phyloP scores from a whole-genome alignment of 2,888 invertebrate species.

The Watsonalla binaria region DNA sequence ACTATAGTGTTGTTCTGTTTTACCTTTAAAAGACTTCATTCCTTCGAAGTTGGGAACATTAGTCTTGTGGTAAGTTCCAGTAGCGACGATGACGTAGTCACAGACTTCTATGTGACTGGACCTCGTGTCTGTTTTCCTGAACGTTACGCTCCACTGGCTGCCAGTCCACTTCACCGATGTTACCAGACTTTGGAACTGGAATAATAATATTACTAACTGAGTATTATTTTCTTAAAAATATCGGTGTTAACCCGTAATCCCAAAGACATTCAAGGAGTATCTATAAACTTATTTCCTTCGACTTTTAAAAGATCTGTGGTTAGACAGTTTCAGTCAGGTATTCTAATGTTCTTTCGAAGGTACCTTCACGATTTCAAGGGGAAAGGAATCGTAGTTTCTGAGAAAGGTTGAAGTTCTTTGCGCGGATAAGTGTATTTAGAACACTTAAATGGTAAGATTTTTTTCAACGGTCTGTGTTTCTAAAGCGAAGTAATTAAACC shows the following conservation, averaged over 20 bases:
- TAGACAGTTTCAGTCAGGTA: too few species aligned
- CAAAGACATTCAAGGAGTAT: background rate
- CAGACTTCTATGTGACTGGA: constrained; percentile 64
- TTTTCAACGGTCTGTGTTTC: background rate
- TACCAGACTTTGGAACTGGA: constrained; percentile 70
- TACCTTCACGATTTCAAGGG: background rate
- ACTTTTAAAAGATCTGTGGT: too few species aligned
- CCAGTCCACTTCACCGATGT: constrained; percentile 54
- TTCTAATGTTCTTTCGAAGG: background rate
- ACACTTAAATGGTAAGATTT: too few species aligned
- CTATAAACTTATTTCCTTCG: too few species aligned
- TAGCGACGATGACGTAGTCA: constrained; percentile 83
- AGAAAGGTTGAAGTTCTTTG: too few species aligned
- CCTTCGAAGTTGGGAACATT: constrained; percentile 48
- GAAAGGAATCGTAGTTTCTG: too few species aligned
- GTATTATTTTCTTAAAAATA: too few species aligned
- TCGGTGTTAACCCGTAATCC: too few species aligned
- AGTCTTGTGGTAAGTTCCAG: constrained; percentile 75
- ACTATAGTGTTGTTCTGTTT: background rate
- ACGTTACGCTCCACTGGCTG: constrained; percentile 70
- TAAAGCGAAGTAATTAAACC: background rate
- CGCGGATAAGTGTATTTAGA: too few species aligned
- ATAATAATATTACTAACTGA: background rate
- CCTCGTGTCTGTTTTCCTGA: constrained; percentile 60
- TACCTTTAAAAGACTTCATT: constrained; percentile 56